phyloP scores from a whole-genome alignment of 2,797 vertebrate species.

The Champsocephalus gunnari region DNA sequence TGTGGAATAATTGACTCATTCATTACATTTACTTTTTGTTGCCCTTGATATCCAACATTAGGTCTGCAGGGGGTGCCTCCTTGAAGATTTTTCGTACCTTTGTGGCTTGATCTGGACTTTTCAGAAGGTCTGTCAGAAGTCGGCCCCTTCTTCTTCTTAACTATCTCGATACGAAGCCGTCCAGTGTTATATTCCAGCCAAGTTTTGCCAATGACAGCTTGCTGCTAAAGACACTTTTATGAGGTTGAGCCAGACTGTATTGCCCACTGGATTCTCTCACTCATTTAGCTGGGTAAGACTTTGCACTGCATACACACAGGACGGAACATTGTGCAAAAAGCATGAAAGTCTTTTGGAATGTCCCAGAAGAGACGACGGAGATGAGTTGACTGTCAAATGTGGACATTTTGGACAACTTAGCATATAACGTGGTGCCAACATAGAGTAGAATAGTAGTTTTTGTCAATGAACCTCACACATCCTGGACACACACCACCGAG shows the following conservation, averaged over 20 bases:
- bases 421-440: constrained; percentile 70
- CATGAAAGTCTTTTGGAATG: constrained; percentile 32
- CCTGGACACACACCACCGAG: constrained; percentile 60
- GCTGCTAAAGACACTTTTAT: constrained; percentile 56
- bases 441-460: constrained; percentile 71
- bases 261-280: constrained; percentile 46
- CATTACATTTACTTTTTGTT: constrained; percentile 35
- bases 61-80: constrained; percentile 41
- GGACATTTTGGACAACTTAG: constrained; percentile 63
- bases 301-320: constrained; percentile 34
- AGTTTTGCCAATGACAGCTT: constrained; percentile 60
- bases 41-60: constrained; percentile 29
- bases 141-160: constrained; percentile 64
- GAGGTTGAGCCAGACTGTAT: constrained; percentile 43
- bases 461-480: constrained; percentile 70
- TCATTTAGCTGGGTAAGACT: constrained; percentile 50
- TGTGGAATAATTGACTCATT: constrained; percentile 50
- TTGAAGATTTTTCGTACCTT: constrained; percentile 58
- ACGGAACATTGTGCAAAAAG: constrained; percentile 36
- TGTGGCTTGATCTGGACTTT: constrained; percentile 62
- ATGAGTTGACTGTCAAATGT: constrained; percentile 32
- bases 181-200: constrained; percentile 59
- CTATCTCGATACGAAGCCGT: constrained; percentile 43
- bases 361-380: constrained; percentile 19
- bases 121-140: constrained; percentile 63